These are phyloP conservation scores for Leptestheria dahalacensis DNA, from an alignment of 1,140 invertebrate genomes.

Conservation along the genomic window DNA sequence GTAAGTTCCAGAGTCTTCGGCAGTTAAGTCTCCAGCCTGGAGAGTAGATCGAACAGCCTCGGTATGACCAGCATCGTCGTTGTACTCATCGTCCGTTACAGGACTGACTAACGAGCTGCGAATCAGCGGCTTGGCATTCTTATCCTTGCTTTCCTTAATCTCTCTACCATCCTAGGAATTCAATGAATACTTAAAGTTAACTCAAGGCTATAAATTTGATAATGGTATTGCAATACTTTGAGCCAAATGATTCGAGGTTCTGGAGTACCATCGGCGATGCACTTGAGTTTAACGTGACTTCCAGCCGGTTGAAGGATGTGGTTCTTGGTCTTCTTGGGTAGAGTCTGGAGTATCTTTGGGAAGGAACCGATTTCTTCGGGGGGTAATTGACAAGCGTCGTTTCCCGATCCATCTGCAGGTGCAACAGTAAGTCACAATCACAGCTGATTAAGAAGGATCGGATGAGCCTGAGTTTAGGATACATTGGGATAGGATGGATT, in stretches of 20 bases:
- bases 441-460: neutral
- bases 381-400: neutral
- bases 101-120: neutral
- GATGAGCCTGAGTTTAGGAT: no score
- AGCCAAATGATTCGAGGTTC: neutral
- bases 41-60: constrained; percentile 4
- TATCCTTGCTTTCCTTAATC: neutral
- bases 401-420: neutral
- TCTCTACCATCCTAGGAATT: neutral
- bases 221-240: neutral
- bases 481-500: no score
- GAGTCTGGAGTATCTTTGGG: neutral
- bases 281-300: neutral
- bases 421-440: neutral
- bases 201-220: neutral
- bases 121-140: neutral
- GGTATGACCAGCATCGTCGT: neutral
- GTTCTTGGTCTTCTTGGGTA: neutral
- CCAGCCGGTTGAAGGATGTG: neutral
- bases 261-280: constrained; percentile 1
- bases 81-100: neutral
- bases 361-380: neutral
- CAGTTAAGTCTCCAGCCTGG: neutral
- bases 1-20: neutral
- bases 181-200: neutral